Evolutionary conservation across 1,140 invertebrate species (phyloP).

Genomic region (Meloidogyne floridensis): DNA sequence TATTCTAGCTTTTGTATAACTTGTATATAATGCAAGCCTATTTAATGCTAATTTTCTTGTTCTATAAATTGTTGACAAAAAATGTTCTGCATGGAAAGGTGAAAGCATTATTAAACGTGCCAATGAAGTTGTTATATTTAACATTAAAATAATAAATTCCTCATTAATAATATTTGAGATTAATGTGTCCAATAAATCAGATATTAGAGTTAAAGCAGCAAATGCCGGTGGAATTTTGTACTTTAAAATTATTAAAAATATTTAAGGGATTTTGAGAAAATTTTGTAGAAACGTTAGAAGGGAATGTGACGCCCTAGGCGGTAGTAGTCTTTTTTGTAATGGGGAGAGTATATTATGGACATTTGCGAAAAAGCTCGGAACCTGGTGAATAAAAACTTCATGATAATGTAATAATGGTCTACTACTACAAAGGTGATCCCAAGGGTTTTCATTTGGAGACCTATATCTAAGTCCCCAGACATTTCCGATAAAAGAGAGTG

Average conservation of each 20-base stretch:
- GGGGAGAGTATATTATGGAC: no score
- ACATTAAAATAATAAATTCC: conserved; percentile 43
- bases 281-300: no score
- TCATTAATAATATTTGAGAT: conserved; percentile 31
- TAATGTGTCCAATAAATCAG: conserved; percentile 44
- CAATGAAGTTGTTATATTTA: conserved; percentile 26
- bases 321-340: no score
- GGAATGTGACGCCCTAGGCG: no score
- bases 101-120: conserved; percentile 42
- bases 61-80: conserved; percentile 31
- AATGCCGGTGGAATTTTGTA: conserved; percentile 51
- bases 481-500: no score
- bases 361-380: no score
- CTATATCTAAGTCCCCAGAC: no score
- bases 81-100: conserved; percentile 37
- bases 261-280: neutral
- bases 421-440: no score
- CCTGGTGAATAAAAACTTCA: no score
- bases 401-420: no score
- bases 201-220: conserved; percentile 42
- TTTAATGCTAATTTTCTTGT: conserved; percentile 34
- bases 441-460: no score
- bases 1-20: neutral
- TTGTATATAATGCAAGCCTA: conserved; percentile 42
- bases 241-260: conserved; percentile 13